Evolutionary conservation across 2,888 invertebrate species (phyloP), one percentile per base, ranked within the genome.

Genomic region (Rhamphomyia laevipes): DNA sequence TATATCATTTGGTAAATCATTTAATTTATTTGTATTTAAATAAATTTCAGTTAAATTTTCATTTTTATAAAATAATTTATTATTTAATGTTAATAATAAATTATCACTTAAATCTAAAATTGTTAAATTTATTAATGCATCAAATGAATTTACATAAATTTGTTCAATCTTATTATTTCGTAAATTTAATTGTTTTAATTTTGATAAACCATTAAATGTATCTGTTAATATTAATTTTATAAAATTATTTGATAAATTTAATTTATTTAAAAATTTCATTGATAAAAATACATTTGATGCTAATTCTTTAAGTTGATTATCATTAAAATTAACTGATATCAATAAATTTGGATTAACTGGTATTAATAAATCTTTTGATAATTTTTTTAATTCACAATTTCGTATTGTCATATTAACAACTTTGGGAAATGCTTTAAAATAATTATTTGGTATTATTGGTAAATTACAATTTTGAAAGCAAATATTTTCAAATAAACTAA

Each of bases 401-500:
- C 42, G 5, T 27, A 42, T 42, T n/a, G 42, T 42, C 42, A 42
- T 42, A 42, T 42, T 42, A 23, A 15, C 42, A 23, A 42, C 15
- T 23, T 15, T 23, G 27, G 42, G 42, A 42, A 42, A 42, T 42
- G 42, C 42, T 15, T 23, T 15, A 27, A 42, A 42, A 42, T 42
- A 42, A 42, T 42, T 42, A 13, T n/a, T 21, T 15, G 42, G 42
- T 42, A 42, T 15, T 15, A 3, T 23, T 42, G 42, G 42, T 15
- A 42, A 41, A 41, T 42, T n/a, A 42, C 42, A 42, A 15, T 42
- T 42, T 42, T 27, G 42, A n/a, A 42, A 42, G 11, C 27, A 42
- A 9, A 42, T 42, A 23, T 42, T 42, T 27, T 13, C 42, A 42
- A n/a, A 21, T 27, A 15, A n/a, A 42, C 42, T 42, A 15, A 42